A percentile compares a stretch with the other conserved stretches of the same genome.
phyloP scores from a whole-genome alignment of 2,113 vertebrate species.

The rabbit (Oryctolagus cuniculus) region DNA sequence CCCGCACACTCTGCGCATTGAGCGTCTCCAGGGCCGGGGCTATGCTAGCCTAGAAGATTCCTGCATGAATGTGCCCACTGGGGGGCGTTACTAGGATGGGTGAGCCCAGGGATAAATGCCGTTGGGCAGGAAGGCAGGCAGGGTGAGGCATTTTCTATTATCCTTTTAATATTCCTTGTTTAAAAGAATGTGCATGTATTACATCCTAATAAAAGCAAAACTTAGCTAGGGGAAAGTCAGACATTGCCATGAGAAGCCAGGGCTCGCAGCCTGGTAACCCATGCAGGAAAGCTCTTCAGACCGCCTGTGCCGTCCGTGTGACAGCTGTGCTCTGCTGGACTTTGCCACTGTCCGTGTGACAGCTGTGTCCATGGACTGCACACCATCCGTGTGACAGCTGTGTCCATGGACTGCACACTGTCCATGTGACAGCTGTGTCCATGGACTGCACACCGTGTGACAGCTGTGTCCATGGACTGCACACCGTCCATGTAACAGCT shows the following conservation, averaged over 20 bases:
- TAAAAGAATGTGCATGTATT: neutral
- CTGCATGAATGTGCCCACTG: rapidly evolving
- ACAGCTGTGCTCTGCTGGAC: too few species aligned
- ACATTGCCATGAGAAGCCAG: neutral
- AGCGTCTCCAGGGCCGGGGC: rapidly evolving
- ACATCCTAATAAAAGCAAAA: neutral
- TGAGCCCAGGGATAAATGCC: neutral
- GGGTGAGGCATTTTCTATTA: neutral
- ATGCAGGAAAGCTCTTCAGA: constrained; percentile 61
- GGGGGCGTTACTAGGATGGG: too few species aligned
- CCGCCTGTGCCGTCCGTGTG: neutral
- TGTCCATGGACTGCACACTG: too few species aligned
- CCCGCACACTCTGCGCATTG: neutral
- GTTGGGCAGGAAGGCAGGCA: neutral
- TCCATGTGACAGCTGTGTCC: too few species aligned
- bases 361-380: constrained; percentile 8
- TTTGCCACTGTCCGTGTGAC: neutral
- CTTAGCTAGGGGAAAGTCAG: neutral
- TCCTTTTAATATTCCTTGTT: neutral
- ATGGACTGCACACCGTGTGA: too few species aligned
- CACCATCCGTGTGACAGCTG: too few species aligned
- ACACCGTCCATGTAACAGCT: too few species aligned
- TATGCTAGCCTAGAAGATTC: rapidly evolving
- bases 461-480: too few species aligned
- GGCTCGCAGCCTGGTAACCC: constrained; percentile 66